Conservation (phyloP, 2,113 vertebrate genomes). For the Urocynchramus pylzowi region DNA sequence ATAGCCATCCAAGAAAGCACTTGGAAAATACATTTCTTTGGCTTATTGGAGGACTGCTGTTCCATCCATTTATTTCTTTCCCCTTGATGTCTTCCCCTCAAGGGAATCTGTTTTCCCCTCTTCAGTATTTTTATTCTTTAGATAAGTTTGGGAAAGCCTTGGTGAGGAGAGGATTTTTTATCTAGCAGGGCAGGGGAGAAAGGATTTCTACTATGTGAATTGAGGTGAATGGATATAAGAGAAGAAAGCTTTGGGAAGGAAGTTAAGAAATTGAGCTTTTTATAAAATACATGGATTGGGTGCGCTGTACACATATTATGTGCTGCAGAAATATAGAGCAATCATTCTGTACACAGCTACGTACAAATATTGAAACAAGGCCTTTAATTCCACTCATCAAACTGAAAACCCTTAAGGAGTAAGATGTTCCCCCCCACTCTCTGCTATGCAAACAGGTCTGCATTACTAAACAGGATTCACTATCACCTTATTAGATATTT, state of each 20-base stretch:
- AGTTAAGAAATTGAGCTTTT: background rate
- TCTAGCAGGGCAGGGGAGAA: background rate
- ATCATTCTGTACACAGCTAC: background rate
- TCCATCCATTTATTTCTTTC: background rate
- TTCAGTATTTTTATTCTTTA: background rate
- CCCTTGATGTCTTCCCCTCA: background rate
- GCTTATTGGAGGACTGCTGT: background rate
- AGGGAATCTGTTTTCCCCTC: background rate
- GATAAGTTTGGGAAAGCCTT: background rate
- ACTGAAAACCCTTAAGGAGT: background rate
- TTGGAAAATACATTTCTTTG: constrained; percentile 32
- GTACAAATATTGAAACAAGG: background rate
- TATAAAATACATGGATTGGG: background rate
- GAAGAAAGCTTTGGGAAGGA: background rate
- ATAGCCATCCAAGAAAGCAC: constrained; percentile 49
- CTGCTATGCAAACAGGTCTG: background rate
- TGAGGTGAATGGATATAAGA: background rate
- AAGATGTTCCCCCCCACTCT: background rate
- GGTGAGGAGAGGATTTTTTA: background rate
- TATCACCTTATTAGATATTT: background rate
- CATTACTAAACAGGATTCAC: background rate
- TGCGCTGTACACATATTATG: fast-evolving
- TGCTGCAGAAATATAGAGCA: background rate
- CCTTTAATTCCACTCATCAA: background rate
- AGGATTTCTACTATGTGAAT: background rate